A percentile compares a stretch with the other conserved stretches of the same genome.
Evolutionary conservation across 2,888 invertebrate genomes (phyloP).

Genomic region (Callimorpha dominula): DNA sequence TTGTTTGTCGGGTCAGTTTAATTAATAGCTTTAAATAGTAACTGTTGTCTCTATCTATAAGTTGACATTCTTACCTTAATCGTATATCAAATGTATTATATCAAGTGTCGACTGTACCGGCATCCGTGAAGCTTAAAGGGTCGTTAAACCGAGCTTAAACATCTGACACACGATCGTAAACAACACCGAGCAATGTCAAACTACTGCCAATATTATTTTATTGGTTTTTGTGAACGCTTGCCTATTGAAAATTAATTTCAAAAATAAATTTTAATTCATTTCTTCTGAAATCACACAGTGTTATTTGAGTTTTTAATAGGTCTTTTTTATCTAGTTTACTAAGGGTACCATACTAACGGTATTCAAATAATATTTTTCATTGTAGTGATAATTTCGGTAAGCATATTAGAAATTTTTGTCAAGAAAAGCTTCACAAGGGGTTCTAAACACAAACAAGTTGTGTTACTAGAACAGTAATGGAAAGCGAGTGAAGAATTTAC

Average conservation of each 20-base stretch:
- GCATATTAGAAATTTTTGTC: not conserved
- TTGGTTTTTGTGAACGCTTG: not conserved
- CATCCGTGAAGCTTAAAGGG: constrained; percentile 59
- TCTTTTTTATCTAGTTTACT: not conserved
- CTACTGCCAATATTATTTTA: constrained; percentile 20
- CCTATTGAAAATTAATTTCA: not conserved
- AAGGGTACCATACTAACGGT: too few species aligned
- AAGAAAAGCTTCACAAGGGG: not conserved
- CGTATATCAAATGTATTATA: constrained; percentile 31
- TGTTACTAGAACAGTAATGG: not conserved
- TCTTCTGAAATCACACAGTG: not conserved
- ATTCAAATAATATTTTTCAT: too few species aligned
- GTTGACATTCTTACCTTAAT: constrained; percentile 27
- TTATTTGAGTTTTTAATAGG: not conserved
- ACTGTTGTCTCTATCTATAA: constrained; percentile 7
- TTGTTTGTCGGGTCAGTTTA: not conserved
- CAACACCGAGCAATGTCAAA: constrained; percentile 41
- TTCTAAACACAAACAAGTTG: too few species aligned
- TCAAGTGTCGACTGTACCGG: constrained; percentile 46
- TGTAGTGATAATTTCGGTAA: too few species aligned
- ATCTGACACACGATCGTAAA: constrained; percentile 62
- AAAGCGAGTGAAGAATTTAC: not conserved
- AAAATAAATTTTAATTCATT: not conserved
- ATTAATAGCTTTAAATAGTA: not conserved
- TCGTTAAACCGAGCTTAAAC: constrained; percentile 65